These are phyloP conservation scores for Camelus bactrianus DNA, from an alignment of 2,113 vertebrate species.

Conservation along the genomic window DNA sequence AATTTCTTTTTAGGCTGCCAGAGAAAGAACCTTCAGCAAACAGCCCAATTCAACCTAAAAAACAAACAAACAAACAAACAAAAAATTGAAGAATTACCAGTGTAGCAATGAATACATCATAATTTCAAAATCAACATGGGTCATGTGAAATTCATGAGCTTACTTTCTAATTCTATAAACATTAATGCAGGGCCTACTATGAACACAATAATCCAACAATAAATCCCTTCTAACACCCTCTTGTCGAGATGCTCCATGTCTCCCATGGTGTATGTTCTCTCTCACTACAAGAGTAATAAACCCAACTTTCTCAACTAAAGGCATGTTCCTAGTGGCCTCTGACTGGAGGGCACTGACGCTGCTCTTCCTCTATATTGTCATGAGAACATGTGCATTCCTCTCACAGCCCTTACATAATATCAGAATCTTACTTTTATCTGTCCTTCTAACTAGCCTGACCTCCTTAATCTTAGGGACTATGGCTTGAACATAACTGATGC, in stretches of 20 bases:
- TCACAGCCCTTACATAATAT: neutral
- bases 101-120: neutral
- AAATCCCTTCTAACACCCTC: neutral
- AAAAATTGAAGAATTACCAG: conserved; percentile 48
- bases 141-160: neutral
- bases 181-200: neutral
- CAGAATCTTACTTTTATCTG: neutral
- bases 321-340: neutral
- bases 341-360: neutral
- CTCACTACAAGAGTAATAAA: neutral
- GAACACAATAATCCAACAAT: neutral
- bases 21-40: conserved; percentile 25
- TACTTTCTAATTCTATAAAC: conserved; percentile 14
- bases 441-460: neutral
- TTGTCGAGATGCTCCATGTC: neutral
- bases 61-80: conserved; percentile 2
- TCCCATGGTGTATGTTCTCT: neutral
- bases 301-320: neutral
- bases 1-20: conserved; percentile 24
- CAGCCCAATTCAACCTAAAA: conserved; percentile 73
- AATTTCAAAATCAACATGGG: conserved; percentile 41
- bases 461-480: neutral
- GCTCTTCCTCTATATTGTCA: neutral
- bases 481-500: conserved; percentile 4
- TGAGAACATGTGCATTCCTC: neutral